phyloP scores from a whole-genome alignment of 2,113 vertebrate genomes.

The Dicaeum eximium region DNA sequence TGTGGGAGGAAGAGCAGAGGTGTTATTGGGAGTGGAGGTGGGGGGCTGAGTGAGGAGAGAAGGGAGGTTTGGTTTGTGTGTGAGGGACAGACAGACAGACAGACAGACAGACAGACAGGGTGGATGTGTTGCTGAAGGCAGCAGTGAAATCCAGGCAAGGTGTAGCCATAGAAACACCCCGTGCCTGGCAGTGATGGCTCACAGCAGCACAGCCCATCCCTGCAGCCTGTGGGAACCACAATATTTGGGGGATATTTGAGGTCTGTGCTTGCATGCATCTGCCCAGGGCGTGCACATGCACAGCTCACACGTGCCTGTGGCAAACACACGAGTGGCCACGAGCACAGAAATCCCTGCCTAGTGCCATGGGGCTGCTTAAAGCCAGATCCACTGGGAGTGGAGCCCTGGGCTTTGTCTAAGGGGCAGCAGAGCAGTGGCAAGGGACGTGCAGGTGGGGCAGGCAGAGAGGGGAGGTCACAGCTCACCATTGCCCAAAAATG shows the following conservation, averaged over 20 bases:
- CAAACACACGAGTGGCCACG: background rate
- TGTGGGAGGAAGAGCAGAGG: background rate
- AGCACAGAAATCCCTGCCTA: background rate
- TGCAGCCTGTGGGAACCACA: background rate
- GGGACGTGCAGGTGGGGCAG: background rate
- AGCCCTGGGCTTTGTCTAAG: background rate
- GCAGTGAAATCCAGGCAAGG: background rate
- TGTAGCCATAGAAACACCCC: conserved; percentile 48
- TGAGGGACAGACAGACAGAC: background rate
- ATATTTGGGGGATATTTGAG: background rate
- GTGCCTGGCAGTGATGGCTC: background rate
- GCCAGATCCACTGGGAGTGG: background rate
- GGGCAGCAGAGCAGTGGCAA: background rate
- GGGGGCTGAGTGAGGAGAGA: background rate
- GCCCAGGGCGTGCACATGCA: background rate
- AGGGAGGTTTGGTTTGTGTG: background rate
- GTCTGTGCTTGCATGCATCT: background rate
- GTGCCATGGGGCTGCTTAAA: background rate
- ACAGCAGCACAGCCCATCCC: background rate
- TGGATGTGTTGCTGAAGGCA: background rate
- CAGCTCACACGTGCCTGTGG: background rate
- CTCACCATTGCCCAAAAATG: background rate
- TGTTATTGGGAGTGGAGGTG: background rate
- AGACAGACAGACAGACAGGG: background rate
- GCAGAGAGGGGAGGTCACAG: background rate